Percentiles rank a stretch among this genome's conserved stretches.
phyloP scores from a whole-genome alignment of 2,113 vertebrate species.

The Copsychus sechellarum region DNA sequence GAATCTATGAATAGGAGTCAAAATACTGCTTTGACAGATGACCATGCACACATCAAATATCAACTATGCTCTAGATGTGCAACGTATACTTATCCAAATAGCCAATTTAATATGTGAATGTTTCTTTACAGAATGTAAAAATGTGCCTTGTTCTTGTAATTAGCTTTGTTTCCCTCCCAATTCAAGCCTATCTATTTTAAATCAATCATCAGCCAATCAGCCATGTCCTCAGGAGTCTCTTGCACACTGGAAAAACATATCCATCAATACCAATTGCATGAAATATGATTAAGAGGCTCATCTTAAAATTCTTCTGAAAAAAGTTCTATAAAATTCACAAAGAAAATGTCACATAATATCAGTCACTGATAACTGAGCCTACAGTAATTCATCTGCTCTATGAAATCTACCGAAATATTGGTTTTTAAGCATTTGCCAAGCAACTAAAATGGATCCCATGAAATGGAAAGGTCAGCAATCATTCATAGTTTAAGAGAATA shows the following conservation, averaged over 20 bases:
- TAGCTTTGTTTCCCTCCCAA: not conserved
- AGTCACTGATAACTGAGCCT: constrained; percentile 26
- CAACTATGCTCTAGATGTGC: not conserved
- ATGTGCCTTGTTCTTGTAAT: not conserved
- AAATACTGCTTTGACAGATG: not conserved
- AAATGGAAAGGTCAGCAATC: constrained; percentile 16
- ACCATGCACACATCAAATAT: not conserved
- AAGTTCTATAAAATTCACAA: constrained; percentile 27
- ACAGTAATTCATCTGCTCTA: not conserved
- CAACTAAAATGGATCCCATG: not conserved
- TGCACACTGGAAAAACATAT: constrained; percentile 32
- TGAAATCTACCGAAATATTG: constrained; percentile 27
- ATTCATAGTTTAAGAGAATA: not conserved
- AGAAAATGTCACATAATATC: constrained; percentile 41
- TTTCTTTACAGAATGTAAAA: not conserved
- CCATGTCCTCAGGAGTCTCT: not conserved
- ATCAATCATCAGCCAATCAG: constrained; percentile 19
- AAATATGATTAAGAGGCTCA: constrained; percentile 42
- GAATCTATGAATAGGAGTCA: not conserved
- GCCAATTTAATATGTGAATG: not conserved
- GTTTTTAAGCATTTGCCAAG: not conserved
- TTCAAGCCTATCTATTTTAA: not conserved
- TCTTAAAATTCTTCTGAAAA: constrained; percentile 11
- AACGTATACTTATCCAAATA: not conserved
- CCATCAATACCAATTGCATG: constrained; percentile 10